Percentiles rank a stretch among this genome's conserved stretches.
phyloP scores from a whole-genome alignment of 2,113 vertebrate genomes.

The Strix aluco region DNA sequence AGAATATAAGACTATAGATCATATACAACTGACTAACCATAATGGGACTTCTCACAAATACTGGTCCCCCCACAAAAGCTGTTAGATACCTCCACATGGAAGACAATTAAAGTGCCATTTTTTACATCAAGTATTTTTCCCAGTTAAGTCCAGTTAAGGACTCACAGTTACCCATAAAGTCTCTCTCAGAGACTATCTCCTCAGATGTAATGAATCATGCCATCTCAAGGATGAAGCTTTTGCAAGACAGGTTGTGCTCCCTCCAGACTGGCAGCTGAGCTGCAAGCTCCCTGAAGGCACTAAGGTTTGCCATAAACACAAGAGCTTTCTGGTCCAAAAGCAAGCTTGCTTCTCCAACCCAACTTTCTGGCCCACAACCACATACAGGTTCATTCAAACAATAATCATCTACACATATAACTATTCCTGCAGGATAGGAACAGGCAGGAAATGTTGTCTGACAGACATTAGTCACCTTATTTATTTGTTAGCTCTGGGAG shows the following conservation, averaged over 20 bases:
- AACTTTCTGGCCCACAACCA: background rate
- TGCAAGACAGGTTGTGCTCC: background rate
- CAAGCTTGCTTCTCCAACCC: background rate
- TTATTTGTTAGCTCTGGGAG: background rate
- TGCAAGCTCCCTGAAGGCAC: background rate
- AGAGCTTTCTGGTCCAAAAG: background rate
- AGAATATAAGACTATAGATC: background rate
- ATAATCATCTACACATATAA: background rate
- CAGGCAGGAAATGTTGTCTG: background rate
- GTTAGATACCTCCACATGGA: background rate
- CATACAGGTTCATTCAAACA: background rate
- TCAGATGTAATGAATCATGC: background rate
- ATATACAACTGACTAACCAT: background rate
- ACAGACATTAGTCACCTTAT: background rate
- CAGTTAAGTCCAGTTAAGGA: background rate
- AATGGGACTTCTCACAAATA: background rate
- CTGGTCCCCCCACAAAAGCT: background rate
- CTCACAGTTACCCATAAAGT: background rate
- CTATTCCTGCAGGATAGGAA: background rate
- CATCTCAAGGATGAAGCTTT: background rate
- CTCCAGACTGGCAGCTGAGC: background rate
- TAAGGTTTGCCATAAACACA: background rate
- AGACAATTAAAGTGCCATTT: background rate
- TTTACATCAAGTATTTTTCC: background rate
- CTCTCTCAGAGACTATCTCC: background rate